Base-by-base conservation (phyloP, 2,888 invertebrate genomes). In the Ormyrus nitidulus region DNA sequence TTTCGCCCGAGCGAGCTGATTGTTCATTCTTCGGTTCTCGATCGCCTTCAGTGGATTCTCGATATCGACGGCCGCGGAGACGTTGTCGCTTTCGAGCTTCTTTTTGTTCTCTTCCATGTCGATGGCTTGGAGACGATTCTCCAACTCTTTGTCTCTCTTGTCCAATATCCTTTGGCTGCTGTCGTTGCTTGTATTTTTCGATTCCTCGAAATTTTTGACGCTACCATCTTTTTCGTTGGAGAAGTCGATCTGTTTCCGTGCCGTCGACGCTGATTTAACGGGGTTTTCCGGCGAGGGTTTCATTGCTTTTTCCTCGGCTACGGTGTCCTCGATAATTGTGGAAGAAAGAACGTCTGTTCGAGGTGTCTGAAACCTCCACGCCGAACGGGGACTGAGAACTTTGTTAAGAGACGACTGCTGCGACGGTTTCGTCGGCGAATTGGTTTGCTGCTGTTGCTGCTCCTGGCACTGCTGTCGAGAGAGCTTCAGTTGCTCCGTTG, bases 241-340 rank as follows among this genome's bases (percentile, higher is more conserved):
- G 34, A 34, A 34, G 34, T 34, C 34, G 34, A 34, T 34, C 34
- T 34, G 34, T 4, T 34, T 34, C 34, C 34, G 34, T 34, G 1
- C 34, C 34, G 34, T 34, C 4, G 34, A 34, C 34, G 34, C 34
- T 34, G 0, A 34, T 34, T 85, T 85, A 0, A 86, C 83, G 5
- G 82, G 81, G 2, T 82, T 83, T 49, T 90, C 89, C 3, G 89
- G 89, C 0, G 90, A 90, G 1, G 89, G 87, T 71, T 90, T 89
- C 89, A 90, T 89, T 0, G 90, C 90, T 53, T 88, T 94, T 84
- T 96, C 95, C 87, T 96, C 96, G 87, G 94, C 95, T 87, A 96
- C 96, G 86, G 95, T 94, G 84, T 95, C 97, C 92, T 97, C 97
- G 59, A 94, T 94, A 89, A 97, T 97, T 78, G 96, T 96, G 65